Evolutionary conservation across 2,113 vertebrate species (phyloP).

Genomic region (Dicentrarchus labrax): DNA sequence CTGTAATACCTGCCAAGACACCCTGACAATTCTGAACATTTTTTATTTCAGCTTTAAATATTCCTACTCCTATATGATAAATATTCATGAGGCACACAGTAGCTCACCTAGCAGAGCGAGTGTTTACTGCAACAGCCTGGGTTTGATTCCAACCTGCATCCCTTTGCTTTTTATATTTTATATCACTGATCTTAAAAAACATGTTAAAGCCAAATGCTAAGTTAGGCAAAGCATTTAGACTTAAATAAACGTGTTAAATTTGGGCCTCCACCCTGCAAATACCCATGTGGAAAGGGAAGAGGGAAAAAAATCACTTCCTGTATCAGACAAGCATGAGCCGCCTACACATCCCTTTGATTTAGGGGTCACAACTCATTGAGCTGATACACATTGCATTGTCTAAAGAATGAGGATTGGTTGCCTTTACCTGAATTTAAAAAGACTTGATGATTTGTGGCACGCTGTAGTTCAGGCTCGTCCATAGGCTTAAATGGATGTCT

Average conservation of each 20-base stretch:
- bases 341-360: conserved; percentile 11
- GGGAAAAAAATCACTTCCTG: neutral
- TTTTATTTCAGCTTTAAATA: too few species aligned
- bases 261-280: neutral
- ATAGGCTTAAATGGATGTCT: conserved; percentile 11
- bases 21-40: too few species aligned
- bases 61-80: too few species aligned
- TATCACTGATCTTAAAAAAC: neutral
- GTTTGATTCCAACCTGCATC: too few species aligned
- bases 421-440: conserved; percentile 13
- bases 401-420: conserved; percentile 35
- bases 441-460: conserved; percentile 31
- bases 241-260: neutral
- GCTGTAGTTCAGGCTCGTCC: conserved; percentile 6
- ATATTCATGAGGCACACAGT: too few species aligned
- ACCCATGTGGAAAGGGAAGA: neutral
- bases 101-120: too few species aligned
- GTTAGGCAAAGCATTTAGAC: neutral
- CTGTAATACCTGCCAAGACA: neutral
- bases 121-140: too few species aligned
- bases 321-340: neutral
- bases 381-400: conserved; percentile 28
- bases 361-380: conserved; percentile 25
- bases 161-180: too few species aligned
- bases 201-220: neutral